These are phyloP conservation scores for Paramuricea clavata DNA, from an alignment of 92 coral and sea anemone genomes.

Conservation along the genomic window DNA sequence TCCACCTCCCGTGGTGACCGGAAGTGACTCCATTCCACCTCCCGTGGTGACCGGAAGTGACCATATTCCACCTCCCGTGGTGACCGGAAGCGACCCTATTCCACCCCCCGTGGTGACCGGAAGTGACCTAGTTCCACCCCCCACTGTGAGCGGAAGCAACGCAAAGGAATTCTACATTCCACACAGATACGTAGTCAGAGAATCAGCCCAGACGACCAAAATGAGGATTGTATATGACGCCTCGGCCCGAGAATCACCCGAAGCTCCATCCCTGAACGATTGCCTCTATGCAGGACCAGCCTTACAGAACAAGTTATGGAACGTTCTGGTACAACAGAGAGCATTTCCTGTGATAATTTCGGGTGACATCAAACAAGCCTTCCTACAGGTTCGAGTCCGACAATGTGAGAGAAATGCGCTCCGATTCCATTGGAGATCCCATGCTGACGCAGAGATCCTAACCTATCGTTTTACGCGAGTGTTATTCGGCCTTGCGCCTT, in stretches of 20 bases:
- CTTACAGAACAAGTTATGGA: too few species aligned
- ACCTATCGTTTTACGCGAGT: too few species aligned
- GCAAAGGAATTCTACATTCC: slow-evolving; percentile 38
- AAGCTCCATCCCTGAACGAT: slow-evolving; percentile 30
- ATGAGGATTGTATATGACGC: slow-evolving; percentile 39
- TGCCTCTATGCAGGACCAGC: slow-evolving; percentile 38
- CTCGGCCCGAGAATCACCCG: slow-evolving; percentile 19
- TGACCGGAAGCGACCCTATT: slow-evolving; percentile 18
- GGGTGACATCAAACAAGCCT: too few species aligned
- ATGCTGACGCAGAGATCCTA: too few species aligned
- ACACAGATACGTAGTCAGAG: slow-evolving; percentile 28
- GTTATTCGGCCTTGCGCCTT: too few species aligned
- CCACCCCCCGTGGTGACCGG: slow-evolving; percentile 16
- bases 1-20: too few species aligned
- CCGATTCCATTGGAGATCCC: too few species aligned
- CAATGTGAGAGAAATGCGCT: too few species aligned
- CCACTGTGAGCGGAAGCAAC: neutral
- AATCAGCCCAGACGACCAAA: slow-evolving; percentile 25
- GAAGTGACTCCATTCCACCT: neutral
- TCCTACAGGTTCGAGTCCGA: too few species aligned
- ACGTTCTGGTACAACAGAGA: too few species aligned
- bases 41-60: slow-evolving; percentile 8
- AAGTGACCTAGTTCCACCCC: neutral
- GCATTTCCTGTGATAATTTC: too few species aligned
- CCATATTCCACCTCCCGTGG: neutral